Base-by-base conservation (phyloP, 2,888 invertebrate species). In the Caenorhabditis sinica region DNA sequence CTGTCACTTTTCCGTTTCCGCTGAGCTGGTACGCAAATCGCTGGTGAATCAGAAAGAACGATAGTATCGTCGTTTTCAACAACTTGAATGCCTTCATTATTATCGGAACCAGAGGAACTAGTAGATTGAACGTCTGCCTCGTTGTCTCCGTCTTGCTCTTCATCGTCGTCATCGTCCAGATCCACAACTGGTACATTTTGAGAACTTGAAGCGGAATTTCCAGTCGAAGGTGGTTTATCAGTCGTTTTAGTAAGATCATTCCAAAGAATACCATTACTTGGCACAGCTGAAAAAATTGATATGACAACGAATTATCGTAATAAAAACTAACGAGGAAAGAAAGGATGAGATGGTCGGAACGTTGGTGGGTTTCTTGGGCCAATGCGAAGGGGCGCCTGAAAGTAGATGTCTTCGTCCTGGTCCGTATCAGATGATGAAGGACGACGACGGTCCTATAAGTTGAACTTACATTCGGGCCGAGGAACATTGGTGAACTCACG, bases 361-460 rank as follows among this genome's bases (percentile, higher is more conserved):
- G 15, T 33, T 45, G n/a, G n/a, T 5, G 13, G 8, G 11, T 20
- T 53, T n/a, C 9, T 36, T 36, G 49, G 23, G 2, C 68, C 40
- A 3, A 60, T 11, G 45, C 63, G 65, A 13, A 80, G 72, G 2
- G 80, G 80, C 23, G 72, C 66, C 80, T 80, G 80, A 80, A 80
- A 80, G 80, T 80, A 80, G 72, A 80, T 80, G 49, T 69, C 53
- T n/a, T 80, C 80, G 17, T 68, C 77, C 36, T 80, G 72, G 60
- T 80, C 80, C 65, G 63, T 80, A 65, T 80, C 80, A 33, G 80
- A 80, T 23, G 80, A 80, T 30, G 69, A 66, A 15, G 56, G 71
- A 33, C 56, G 68, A 33, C 56, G 68, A 3, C 56, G 56, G 23
- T 40, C 49, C 80, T 80, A 80, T 58, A 80, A 80, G 20, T 30